Evolutionary conservation across 1,140 invertebrate species (phyloP).

Genomic region (Acromyrmex echinatior): DNA sequence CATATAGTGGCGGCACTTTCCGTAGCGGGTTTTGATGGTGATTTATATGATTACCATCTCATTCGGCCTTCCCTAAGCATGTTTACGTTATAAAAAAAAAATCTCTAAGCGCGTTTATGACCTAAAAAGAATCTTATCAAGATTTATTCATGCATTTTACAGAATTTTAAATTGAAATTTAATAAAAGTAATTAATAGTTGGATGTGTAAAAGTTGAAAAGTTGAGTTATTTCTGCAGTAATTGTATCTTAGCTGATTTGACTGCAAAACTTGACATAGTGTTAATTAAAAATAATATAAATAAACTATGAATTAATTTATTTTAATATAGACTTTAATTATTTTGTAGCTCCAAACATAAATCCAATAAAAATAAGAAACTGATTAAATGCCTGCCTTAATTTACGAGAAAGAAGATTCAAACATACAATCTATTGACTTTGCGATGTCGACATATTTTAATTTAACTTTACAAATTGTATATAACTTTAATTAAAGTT

Average conservation of each 20-base stretch:
- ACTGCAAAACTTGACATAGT: not conserved
- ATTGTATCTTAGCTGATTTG: not conserved
- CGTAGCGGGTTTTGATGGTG: not conserved
- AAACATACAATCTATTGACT: no score
- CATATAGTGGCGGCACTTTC: not conserved
- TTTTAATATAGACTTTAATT: not conserved
- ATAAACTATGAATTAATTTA: not conserved
- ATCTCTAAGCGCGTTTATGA: not conserved
- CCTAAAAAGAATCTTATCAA: not conserved
- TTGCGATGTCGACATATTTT: no score
- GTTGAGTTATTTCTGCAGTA: not conserved
- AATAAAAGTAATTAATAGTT: not conserved
- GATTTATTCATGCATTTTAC: not conserved
- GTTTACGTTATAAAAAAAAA: not conserved
- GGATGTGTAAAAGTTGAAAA: not conserved
- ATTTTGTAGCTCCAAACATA: no score
- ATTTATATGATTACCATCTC: constrained; percentile 1
- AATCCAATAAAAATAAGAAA: no score
- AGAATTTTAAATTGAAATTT: not conserved
- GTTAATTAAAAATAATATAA: not conserved
- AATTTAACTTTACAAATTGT: no score
- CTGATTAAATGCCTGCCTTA: no score
- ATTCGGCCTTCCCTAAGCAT: not conserved
- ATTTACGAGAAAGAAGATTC: no score
- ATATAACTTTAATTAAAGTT: no score